These are phyloP conservation scores for Vanacampus margaritifer DNA, from an alignment of 2,113 vertebrate genomes.

Conservation along the genomic window DNA sequence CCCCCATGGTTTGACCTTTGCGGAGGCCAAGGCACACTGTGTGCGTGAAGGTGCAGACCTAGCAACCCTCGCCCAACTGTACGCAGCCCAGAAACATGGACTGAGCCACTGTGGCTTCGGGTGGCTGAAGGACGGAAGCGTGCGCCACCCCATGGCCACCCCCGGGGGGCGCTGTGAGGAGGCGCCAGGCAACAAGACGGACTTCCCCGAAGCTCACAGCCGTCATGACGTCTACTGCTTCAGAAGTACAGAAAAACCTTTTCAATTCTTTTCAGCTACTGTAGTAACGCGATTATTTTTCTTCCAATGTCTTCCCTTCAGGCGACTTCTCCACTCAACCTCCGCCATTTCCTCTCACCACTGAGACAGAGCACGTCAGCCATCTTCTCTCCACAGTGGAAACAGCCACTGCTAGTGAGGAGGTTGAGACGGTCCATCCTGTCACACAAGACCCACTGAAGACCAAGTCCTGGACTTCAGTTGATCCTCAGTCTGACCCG, in stretches of 20 bases:
- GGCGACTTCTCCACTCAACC: conserved; percentile 66
- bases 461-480: not conserved
- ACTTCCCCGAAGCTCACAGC: conserved; percentile 81
- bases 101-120: conserved; percentile 88
- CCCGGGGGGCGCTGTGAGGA: conserved; percentile 87
- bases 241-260: conserved; percentile 69
- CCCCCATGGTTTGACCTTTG: conserved; percentile 76
- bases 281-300: not conserved
- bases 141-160: conserved; percentile 87
- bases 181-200: conserved; percentile 89
- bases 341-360: conserved; percentile 56
- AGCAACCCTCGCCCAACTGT: conserved; percentile 84
- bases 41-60: conserved; percentile 71
- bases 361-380: conserved; percentile 70
- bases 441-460: conserved; percentile 8
- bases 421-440: conserved; percentile 68
- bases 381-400: conserved; percentile 76
- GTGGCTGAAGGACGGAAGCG: conserved; percentile 90
- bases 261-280: not conserved
- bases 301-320: conserved; percentile 25
- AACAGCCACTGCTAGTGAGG: conserved; percentile 63
- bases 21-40: conserved; percentile 79
- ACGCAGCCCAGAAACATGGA: conserved; percentile 85
- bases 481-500: not conserved
- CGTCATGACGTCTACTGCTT: conserved; percentile 89